phyloP scores from a whole-genome alignment of 2,888 invertebrate genomes.

The Clitarchus hookeri region DNA sequence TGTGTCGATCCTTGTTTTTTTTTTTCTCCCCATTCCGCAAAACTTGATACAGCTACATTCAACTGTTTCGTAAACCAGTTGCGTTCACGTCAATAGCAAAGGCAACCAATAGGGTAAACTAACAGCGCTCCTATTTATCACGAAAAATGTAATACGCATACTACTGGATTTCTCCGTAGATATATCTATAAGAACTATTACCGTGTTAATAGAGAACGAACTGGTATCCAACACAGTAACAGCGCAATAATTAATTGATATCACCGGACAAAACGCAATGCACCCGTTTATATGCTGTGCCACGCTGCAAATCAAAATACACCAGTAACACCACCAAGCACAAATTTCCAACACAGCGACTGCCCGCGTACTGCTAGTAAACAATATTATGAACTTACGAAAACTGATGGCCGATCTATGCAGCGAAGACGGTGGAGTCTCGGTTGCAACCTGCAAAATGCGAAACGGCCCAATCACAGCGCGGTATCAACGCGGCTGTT shows the following conservation, averaged over 20 bases:
- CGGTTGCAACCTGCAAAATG: constrained; percentile 26
- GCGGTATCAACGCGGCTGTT: constrained; percentile 39
- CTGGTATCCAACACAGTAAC: constrained; percentile 6
- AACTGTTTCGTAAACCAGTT: constrained; percentile 1
- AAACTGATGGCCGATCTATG: constrained; percentile 42
- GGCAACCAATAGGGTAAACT: neutral
- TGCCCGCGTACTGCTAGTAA: neutral
- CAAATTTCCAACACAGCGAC: neutral
- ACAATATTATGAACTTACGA: constrained; percentile 38
- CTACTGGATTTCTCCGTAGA: neutral
- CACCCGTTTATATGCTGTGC: neutral
- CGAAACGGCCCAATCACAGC: constrained; percentile 40
- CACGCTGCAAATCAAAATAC: neutral
- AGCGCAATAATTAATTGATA: neutral
- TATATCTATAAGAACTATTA: neutral
- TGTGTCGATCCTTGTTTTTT: neutral
- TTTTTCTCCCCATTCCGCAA: neutral
- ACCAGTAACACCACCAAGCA: neutral
- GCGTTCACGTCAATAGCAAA: neutral
- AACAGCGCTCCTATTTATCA: neutral
- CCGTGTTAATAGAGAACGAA: neutral
- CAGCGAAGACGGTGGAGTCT: constrained; percentile 44
- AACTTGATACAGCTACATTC: neutral
- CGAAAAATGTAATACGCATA: neutral
- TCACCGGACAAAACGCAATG: neutral